Evolutionary conservation across 1,140 invertebrate species (phyloP).

Genomic region (Drosophila erecta): DNA sequence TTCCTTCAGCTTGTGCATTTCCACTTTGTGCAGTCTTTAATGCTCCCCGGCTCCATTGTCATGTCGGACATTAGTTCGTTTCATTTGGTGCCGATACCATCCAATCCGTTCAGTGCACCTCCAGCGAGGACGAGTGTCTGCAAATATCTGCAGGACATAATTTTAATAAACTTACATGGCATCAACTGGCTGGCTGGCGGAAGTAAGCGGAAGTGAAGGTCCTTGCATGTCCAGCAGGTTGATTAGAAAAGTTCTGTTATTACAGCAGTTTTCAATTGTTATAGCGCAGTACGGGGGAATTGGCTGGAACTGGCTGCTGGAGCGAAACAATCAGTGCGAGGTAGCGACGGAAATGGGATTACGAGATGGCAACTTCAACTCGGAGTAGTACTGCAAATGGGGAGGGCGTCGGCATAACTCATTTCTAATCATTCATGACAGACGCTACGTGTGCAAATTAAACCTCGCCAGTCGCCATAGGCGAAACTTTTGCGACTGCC

Average conservation of each 20-base stretch:
- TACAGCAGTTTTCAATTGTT: slow-evolving; percentile 63
- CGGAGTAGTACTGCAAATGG: background rate
- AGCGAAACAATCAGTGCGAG: slow-evolving; percentile 10
- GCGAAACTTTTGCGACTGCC: slow-evolving; percentile 1
- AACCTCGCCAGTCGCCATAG: background rate
- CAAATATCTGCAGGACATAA: slow-evolving; percentile 74
- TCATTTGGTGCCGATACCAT: slow-evolving; percentile 33
- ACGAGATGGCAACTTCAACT: background rate
- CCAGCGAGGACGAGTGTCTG: slow-evolving; percentile 39
- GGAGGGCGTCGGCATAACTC: slow-evolving; percentile 3
- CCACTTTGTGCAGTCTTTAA: slow-evolving; percentile 6
- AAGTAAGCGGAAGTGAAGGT: background rate
- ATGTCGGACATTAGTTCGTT: slow-evolving; percentile 62
- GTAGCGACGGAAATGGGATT: background rate
- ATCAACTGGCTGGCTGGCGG: slow-evolving; percentile 13
- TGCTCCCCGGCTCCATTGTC: slow-evolving; percentile 47
- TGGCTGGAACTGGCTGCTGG: background rate
- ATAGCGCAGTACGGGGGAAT: slow-evolving; percentile 2
- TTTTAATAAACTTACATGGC: slow-evolving; percentile 75
- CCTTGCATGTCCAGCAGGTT: slow-evolving; percentile 44
- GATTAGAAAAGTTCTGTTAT: slow-evolving; percentile 77
- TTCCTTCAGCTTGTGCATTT: background rate
- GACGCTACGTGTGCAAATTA: background rate
- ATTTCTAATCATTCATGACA: background rate
- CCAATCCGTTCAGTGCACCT: slow-evolving; percentile 6